Percentiles rank a stretch among this genome's conserved stretches.
phyloP scores from a whole-genome alignment of 1,140 invertebrate genomes.

The Wiebesia pumilae region DNA sequence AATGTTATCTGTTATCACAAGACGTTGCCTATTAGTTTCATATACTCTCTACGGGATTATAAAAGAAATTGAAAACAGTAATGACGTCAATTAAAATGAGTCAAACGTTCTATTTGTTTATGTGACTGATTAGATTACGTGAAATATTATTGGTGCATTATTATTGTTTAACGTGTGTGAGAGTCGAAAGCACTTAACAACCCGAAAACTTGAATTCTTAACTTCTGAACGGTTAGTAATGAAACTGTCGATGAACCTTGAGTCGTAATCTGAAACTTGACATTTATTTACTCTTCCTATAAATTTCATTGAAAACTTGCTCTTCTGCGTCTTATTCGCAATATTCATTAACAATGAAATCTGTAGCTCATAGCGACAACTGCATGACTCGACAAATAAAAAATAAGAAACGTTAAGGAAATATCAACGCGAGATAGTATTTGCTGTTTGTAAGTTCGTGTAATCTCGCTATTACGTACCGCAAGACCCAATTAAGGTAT shows the following conservation, averaged over 20 bases:
- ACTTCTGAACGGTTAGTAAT: too few species aligned
- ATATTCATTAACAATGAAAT: constrained; percentile 32
- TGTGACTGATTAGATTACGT: too few species aligned
- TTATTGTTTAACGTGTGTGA: too few species aligned
- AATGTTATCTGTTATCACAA: too few species aligned
- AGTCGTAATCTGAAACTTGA: constrained; percentile 1
- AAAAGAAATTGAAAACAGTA: too few species aligned
- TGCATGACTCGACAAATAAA: background rate
- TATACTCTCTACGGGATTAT: too few species aligned
- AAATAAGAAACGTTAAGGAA: background rate
- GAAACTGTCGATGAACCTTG: background rate
- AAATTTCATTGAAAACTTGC: background rate
- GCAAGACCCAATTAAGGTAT: constrained; percentile 8
- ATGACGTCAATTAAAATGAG: too few species aligned
- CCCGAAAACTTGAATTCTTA: too few species aligned
- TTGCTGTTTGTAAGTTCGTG: background rate
- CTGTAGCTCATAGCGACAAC: background rate
- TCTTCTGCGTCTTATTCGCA: background rate
- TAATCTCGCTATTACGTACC: background rate
- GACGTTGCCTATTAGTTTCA: too few species aligned
- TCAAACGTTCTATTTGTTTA: too few species aligned
- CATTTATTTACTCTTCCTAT: background rate
- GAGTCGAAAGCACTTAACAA: too few species aligned
- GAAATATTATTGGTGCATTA: too few species aligned
- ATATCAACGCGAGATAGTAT: background rate